Evolutionary conservation across 2,888 invertebrate genomes (phyloP).

Genomic region (Cecidostiba fungosa): DNA sequence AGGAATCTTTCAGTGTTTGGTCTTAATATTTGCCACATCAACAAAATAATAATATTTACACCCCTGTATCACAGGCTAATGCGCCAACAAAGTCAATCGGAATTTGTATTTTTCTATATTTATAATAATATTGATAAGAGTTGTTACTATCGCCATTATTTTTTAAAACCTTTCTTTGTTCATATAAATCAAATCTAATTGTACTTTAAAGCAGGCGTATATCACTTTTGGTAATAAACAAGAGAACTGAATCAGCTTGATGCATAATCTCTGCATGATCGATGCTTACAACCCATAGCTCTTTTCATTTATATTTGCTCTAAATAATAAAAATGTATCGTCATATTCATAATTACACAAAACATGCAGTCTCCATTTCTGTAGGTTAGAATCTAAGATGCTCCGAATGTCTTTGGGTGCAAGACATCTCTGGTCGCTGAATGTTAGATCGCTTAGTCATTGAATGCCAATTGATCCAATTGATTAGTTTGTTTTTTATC

Average conservation of each 20-base stretch:
- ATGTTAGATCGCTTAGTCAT: slow-evolving; percentile 38
- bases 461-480: slow-evolving; percentile 54
- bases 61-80: slow-evolving; percentile 67
- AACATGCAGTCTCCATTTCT: slow-evolving; percentile 57
- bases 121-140: slow-evolving; percentile 15
- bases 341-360: slow-evolving; percentile 52
- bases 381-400: slow-evolving; percentile 50
- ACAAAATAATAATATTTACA: slow-evolving; percentile 74
- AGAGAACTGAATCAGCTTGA: slow-evolving; percentile 19
- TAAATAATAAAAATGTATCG: slow-evolving; percentile 56
- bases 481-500: slow-evolving; percentile 43
- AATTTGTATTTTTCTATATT: slow-evolving; percentile 50
- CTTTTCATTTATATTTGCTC: slow-evolving; percentile 23
- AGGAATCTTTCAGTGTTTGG: slow-evolving; percentile 64
- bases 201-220: slow-evolving; percentile 52
- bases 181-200: slow-evolving; percentile 44
- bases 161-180: slow-evolving; percentile 40
- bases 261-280: slow-evolving; percentile 34
- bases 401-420: slow-evolving; percentile 43
- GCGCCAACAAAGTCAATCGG: slow-evolving; percentile 66
- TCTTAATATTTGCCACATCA: slow-evolving; percentile 65
- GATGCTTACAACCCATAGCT: slow-evolving; percentile 44
- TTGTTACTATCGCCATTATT: slow-evolving; percentile 28
- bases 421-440: slow-evolving; percentile 56
- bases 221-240: slow-evolving; percentile 53